Percentiles rank a stretch among this genome's conserved stretches.
Evolutionary conservation across 2,888 invertebrate species (phyloP).

Genomic region (Mimas tiliae): DNA sequence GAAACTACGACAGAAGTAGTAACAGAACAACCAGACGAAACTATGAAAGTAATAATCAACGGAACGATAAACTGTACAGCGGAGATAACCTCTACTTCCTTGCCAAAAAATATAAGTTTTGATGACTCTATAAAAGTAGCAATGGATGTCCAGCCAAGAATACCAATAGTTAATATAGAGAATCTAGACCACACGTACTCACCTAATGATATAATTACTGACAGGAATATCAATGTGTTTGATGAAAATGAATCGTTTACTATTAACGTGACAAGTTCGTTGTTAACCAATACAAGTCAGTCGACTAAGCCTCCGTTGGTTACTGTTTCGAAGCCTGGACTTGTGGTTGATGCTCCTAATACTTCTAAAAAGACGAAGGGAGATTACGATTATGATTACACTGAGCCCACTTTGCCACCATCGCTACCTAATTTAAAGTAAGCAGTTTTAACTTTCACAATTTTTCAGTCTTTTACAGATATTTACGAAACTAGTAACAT

Average conservation of each 20-base stretch:
- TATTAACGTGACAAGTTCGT: constrained; percentile 84
- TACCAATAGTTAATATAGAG: constrained; percentile 56
- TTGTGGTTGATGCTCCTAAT: constrained; percentile 72
- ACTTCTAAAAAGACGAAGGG: constrained; percentile 84
- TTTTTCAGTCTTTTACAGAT: neutral
- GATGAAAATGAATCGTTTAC: constrained; percentile 82
- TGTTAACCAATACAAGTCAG: constrained; percentile 71
- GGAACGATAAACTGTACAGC: constrained; percentile 79
- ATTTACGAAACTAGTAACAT: too few relatives aligned
- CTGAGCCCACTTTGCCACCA: constrained; percentile 90
- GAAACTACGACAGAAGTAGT: constrained; percentile 36
- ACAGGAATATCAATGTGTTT: constrained; percentile 60
- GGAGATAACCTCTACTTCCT: constrained; percentile 70
- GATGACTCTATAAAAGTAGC: constrained; percentile 58
- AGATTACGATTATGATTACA: constrained; percentile 89
- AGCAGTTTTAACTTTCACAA: constrained; percentile 40
- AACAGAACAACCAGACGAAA: constrained; percentile 67
- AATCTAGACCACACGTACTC: constrained; percentile 65
- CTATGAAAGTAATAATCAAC: constrained; percentile 71
- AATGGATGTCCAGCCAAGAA: constrained; percentile 55
- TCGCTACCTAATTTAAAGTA: constrained; percentile 92
- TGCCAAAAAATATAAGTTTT: constrained; percentile 58
- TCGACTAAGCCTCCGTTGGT: constrained; percentile 45
- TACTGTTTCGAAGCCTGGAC: constrained; percentile 57
- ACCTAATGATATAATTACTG: constrained; percentile 73